Evolutionary conservation across 2,888 invertebrate genomes (phyloP), one percentile per base, ranked within the genome.

Genomic region (Leucophora obtusa): DNA sequence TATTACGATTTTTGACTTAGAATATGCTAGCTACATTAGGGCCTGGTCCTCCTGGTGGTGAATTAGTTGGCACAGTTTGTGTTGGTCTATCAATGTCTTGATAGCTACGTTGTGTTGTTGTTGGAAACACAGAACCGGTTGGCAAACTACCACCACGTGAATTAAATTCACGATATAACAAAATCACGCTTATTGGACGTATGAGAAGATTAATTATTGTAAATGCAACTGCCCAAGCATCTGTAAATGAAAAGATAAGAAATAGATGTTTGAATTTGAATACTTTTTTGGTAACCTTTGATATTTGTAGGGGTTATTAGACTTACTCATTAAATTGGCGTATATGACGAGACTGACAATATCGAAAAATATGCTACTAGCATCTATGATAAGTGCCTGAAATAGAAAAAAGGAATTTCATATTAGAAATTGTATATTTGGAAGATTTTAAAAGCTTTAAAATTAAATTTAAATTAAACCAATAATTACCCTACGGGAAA

Each of bases 1-100:
- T 11, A 35, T 35, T 38, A n/a, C 43, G 43, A 47, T n/a, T 1
- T 47, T 56, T 59, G 65, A 38, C 83, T 85, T 89, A 90, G 83
- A 90, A 90, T 84, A 90, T 90, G 85, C 88, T 89, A 15, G 89
- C 89, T 78, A 90, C 89, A 87, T 90, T 89, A 54, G 89, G 89
- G 38, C 77, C 77, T 11, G 65, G 38, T 0, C 87, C 88, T 0
- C 87, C 88, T 50, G 83, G 78, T 83, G 86, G 86, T 17, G 87
- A 84, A 58, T 87, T 88, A 60, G 89, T 87, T 33, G 90, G 90
- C 75, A 90, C 88, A 33, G 90, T 87, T 82, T 90, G 90, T 65
- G 86, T 85, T 43, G 89, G 88, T 59, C 89, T 86, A 83, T 90
- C 90, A 50, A 90, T 90, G 79, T 90, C 91, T 85, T 90, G 89